Percentiles rank a stretch among this genome's conserved stretches.
Evolutionary conservation across 37 sponge, comb jelly and placozoan genomes (phyloP).

Genomic region (Chondrosia reniformis): DNA sequence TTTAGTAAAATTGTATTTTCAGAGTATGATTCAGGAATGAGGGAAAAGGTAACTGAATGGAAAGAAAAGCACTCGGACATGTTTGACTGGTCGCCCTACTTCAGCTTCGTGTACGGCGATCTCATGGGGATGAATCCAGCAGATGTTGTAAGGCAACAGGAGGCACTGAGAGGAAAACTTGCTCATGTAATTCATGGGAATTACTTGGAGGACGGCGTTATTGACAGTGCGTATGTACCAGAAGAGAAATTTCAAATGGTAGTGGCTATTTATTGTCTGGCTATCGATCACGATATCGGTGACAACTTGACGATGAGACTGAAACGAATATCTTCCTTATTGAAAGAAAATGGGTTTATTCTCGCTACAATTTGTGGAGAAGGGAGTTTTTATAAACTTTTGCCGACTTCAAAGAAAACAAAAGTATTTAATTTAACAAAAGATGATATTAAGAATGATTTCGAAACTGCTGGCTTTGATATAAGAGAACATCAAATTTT

Average conservation of each 20-base stretch:
- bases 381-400: too few relatives aligned
- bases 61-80: neutral
- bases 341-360: too few relatives aligned
- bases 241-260: constrained; percentile 1
- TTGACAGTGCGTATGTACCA: neutral
- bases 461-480: too few relatives aligned
- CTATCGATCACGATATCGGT: too few relatives aligned
- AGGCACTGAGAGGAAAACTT: neutral
- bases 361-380: too few relatives aligned
- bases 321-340: too few relatives aligned
- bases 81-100: neutral
- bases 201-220: neutral
- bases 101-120: neutral
- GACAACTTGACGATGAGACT: too few relatives aligned
- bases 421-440: too few relatives aligned
- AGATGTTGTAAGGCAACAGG: neutral
- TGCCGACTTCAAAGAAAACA: too few relatives aligned
- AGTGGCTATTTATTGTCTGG: too few relatives aligned
- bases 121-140: neutral
- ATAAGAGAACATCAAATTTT: too few relatives aligned
- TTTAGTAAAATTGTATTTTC: neutral
- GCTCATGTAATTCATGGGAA: neutral
- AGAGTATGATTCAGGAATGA: neutral
- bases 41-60: neutral
- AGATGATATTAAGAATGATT: too few relatives aligned